Conservation (phyloP, 1,140 invertebrate species). For the Epicauta chinensis region DNA sequence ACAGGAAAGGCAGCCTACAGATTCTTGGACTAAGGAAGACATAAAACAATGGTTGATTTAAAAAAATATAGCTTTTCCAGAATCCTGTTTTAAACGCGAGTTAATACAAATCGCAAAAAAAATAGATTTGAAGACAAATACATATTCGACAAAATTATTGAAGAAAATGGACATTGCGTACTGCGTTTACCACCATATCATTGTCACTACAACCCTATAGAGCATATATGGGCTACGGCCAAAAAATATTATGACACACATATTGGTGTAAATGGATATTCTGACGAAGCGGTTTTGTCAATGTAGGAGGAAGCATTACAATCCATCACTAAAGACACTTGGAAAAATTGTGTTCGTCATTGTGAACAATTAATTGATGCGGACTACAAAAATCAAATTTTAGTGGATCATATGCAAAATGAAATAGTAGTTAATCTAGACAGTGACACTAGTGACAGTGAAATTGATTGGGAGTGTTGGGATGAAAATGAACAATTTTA, state of each 20-base stretch:
- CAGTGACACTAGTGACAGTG: too few relatives aligned
- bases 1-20: not conserved
- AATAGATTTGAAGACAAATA: not conserved
- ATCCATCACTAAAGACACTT: too few relatives aligned
- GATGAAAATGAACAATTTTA: too few relatives aligned
- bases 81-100: not conserved
- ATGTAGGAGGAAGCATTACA: too few relatives aligned
- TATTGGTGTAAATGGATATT: not conserved
- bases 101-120: not conserved
- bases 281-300: too few relatives aligned
- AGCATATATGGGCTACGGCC: not conserved
- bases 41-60: not conserved
- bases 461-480: too few relatives aligned
- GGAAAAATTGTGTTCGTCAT: too few relatives aligned
- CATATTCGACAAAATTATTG: not conserved
- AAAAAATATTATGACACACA: conserved; percentile 1
- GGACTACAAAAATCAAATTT: too few relatives aligned
- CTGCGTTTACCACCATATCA: not conserved
- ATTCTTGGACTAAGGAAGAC: not conserved
- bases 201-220: conserved; percentile 1
- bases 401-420: too few relatives aligned
- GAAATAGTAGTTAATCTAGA: too few relatives aligned
- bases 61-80: not conserved
- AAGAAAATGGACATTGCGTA: not conserved
- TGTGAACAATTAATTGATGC: too few relatives aligned